Percentiles rank a stretch among this genome's conserved stretches.
Conservation (phyloP, 2,888 invertebrate species). For the Pogonocherus hispidulus region DNA sequence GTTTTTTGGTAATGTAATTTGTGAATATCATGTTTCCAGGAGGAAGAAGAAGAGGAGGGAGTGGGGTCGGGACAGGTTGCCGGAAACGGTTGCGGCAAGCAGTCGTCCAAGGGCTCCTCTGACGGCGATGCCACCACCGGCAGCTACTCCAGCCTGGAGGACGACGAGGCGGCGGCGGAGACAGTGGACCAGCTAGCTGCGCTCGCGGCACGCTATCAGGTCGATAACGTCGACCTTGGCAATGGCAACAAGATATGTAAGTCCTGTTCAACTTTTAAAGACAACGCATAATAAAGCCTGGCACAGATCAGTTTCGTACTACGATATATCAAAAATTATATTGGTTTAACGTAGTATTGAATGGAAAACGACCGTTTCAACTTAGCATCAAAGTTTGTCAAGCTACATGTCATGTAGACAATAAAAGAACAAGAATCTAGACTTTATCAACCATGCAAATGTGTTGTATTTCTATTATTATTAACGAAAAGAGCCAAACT, state of each 20-base stretch:
- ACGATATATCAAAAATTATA: too few relatives aligned
- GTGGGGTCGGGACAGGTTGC: conserved; percentile 58
- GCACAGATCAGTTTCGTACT: too few relatives aligned
- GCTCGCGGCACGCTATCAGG: conserved; percentile 65
- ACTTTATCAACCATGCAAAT: too few relatives aligned
- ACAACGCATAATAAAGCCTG: too few relatives aligned
- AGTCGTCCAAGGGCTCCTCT: conserved; percentile 66
- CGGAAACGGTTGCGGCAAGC: conserved; percentile 61
- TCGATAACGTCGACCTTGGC: conserved; percentile 67
- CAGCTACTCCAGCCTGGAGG: conserved; percentile 72
- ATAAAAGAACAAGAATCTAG: too few relatives aligned
- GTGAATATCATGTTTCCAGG: conserved; percentile 26
- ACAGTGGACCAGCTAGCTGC: conserved; percentile 65
- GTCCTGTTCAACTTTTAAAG: conserved; percentile 34
- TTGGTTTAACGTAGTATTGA: too few relatives aligned
- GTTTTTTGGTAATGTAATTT: too few relatives aligned
- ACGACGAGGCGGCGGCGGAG: conserved; percentile 71
- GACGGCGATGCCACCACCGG: conserved; percentile 71
- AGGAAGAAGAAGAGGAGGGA: conserved; percentile 55
- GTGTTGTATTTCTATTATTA: too few relatives aligned
- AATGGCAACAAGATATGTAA: conserved; percentile 68
- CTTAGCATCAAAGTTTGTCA: too few relatives aligned
- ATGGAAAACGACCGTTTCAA: too few relatives aligned
- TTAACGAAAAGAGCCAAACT: too few relatives aligned
- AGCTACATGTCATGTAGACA: too few relatives aligned